phyloP scores from a whole-genome alignment of 2,888 invertebrate genomes.

The Bhutanitis thaidina region DNA sequence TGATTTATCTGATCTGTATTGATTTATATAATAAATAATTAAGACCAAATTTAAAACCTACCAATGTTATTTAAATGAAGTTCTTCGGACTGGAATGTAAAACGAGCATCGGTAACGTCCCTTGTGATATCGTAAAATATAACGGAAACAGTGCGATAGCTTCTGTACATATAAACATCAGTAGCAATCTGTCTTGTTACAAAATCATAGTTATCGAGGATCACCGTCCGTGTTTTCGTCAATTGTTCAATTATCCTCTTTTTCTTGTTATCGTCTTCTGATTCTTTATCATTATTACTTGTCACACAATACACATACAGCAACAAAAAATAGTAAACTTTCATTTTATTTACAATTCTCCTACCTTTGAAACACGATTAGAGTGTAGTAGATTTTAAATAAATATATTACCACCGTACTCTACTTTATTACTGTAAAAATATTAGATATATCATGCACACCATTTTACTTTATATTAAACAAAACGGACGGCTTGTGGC shows the following conservation, averaged over 20 bases:
- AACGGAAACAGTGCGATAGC: constrained; percentile 69
- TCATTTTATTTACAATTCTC: constrained; percentile 46
- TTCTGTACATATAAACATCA: constrained; percentile 69
- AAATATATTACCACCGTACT: constrained; percentile 16
- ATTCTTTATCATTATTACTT: constrained; percentile 54
- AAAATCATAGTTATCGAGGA: constrained; percentile 62
- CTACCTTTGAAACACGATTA: constrained; percentile 42
- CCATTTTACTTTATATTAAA: constrained; percentile 1
- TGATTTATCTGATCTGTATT: too few relatives aligned
- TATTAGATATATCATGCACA: not conserved
- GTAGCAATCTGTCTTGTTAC: constrained; percentile 68
- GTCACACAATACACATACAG: constrained; percentile 53
- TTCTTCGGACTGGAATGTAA: constrained; percentile 73
- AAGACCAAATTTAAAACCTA: constrained; percentile 41
- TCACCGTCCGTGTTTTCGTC: constrained; percentile 58
- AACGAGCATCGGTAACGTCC: constrained; percentile 65
- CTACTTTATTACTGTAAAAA: constrained; percentile 6
- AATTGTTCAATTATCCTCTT: constrained; percentile 63
- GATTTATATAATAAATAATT: too few relatives aligned
- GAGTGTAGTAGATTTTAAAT: constrained; percentile 20
- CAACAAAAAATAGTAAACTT: constrained; percentile 51
- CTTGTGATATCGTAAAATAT: constrained; percentile 62
- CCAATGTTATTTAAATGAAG: constrained; percentile 73
- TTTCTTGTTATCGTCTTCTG: constrained; percentile 57
- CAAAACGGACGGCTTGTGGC: constrained; percentile 13